Base-by-base conservation (phyloP, 2,113 vertebrate genomes). In the Myiopsitta monachus region DNA sequence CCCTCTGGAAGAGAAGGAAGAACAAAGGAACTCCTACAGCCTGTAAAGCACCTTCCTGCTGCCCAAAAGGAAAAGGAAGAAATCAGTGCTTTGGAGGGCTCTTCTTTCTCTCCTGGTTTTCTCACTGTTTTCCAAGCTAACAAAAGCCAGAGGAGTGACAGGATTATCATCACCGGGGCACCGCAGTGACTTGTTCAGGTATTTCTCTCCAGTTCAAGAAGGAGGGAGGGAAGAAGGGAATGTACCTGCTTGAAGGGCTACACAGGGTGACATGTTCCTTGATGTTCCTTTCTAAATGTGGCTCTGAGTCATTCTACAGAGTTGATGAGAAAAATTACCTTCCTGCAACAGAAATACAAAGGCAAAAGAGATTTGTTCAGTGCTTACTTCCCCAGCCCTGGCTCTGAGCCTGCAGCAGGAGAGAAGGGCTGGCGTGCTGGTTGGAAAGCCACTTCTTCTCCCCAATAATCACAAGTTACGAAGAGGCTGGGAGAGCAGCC, bases 251-350 rank as follows among this genome's bases (percentile, higher is more conserved):
- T 75, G 70, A 87, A 90, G 70, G 57, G 74, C 91, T 87, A 63
- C 36, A 52, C 47, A 68, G 77, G 70, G 52, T 92, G 89, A 91
- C 87, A n/a, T 47, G 76, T 81, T 86, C 78, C 86, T 69, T 76
- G 62, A 44, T 79, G 59, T 81, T 88, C 79, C 55, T 92, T 85
- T 82, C 84, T 79, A 85, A 82, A 91, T 57, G 73, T 27, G n/a
- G 44, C 77, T 95, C 81, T 91, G 94, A 95, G 66, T 95, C 74
- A 88, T 5, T 16, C 57, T 41, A 27, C 0, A 0, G 24, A n/a
- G 39, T 21, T 72, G 87, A 78, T 94, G 63, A 91, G 64, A 68
- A 95, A 94, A 95, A 87, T 63, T 88, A 47, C 49, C 80, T 90
- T 62, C 85, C 70, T 39, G 44, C 54, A 63, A 19, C 27, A 86